Base-by-base conservation (phyloP, 2,113 vertebrate species). In the Mirounga angustirostris region DNA sequence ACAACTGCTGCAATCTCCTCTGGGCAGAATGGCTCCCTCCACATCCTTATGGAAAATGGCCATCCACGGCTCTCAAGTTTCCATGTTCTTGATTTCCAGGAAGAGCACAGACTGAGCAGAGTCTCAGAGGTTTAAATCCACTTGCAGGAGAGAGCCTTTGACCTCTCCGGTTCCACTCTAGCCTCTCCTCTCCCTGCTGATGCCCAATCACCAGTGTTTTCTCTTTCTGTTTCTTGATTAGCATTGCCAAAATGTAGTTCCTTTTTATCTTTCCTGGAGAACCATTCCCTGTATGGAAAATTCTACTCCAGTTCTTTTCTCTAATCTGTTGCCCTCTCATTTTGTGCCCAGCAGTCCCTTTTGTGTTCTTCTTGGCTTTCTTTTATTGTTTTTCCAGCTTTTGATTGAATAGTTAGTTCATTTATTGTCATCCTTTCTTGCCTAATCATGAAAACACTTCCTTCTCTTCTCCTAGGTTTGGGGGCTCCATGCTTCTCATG, bases 291-390 rank as follows among this genome's bases (percentile, higher is more conserved):
- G 58, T 36, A 11, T 74, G 71, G 65, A 83, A 83, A 71, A 71
- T 80, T 63, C 81, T 59, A 81, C 26, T 54, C 28, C 69, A 33
- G 10, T 86, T 87, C 58, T 81, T 80, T 65, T 73, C 56, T 78
- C 11, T 76, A 24, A 65, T 93, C 80, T 89, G 40, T 52, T 69
- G 40, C 56, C 81, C 83, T 78, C 61, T 61, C 54, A 56, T 65
- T 85, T 63, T 63, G 50, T 86, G 24, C 67, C 14, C 40, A n/a
- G 65, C 22, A 4, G 26, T 40, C 80, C 19, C 71, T 5, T 93
- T 86, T 88, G 63, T 46, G 46, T 89, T 82, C 63, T 74, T 28
- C 83, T 86, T 81, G 54, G 46, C 26, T 86, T 95, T 89, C 40
- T 83, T 95, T 65, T 91, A 58, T 43, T 43, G 63, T 36, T 74